These are phyloP conservation scores for Perognathus longimembris DNA, from an alignment of 2,113 vertebrate species.

Conservation along the genomic window DNA sequence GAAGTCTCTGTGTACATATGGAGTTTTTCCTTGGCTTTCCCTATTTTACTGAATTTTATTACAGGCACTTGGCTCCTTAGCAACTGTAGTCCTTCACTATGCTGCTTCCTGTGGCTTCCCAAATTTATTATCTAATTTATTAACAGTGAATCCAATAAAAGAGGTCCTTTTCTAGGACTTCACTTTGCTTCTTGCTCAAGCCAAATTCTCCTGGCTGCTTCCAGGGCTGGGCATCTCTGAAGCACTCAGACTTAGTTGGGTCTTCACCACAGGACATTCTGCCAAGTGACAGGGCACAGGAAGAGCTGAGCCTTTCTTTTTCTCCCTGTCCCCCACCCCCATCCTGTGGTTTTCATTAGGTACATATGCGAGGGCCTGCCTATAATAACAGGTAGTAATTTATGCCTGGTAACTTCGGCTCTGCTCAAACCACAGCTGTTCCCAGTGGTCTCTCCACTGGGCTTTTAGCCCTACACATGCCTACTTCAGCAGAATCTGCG, in stretches of 20 bases:
- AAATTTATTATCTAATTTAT: constrained; percentile 50
- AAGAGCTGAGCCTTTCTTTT: neutral
- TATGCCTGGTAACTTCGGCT: neutral
- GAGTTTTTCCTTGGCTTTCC: neutral
- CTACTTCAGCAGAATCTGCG: constrained; percentile 17
- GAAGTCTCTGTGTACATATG: neutral
- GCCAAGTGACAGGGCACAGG: constrained; percentile 41
- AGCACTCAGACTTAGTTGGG: constrained; percentile 14
- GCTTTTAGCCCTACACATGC: neutral
- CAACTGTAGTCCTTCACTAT: neutral
- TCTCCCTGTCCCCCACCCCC: too few relatives aligned
- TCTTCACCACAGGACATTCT: neutral
- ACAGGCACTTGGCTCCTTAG: constrained; percentile 21
- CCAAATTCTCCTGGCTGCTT: constrained; percentile 29
- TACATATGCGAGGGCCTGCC: neutral
- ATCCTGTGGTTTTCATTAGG: constrained; percentile 33
- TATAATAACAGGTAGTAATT: constrained; percentile 40
- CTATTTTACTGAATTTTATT: constrained; percentile 28
- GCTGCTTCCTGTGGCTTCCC: constrained; percentile 18
- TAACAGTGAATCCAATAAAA: constrained; percentile 47
- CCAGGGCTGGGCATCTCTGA: neutral
- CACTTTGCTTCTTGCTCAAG: constrained; percentile 8
- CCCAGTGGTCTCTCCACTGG: neutral
- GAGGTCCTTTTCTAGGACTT: constrained; percentile 38
- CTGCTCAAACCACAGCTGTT: neutral